Conservation (phyloP, 2,113 vertebrate genomes). For the Eonycteris spelaea region DNA sequence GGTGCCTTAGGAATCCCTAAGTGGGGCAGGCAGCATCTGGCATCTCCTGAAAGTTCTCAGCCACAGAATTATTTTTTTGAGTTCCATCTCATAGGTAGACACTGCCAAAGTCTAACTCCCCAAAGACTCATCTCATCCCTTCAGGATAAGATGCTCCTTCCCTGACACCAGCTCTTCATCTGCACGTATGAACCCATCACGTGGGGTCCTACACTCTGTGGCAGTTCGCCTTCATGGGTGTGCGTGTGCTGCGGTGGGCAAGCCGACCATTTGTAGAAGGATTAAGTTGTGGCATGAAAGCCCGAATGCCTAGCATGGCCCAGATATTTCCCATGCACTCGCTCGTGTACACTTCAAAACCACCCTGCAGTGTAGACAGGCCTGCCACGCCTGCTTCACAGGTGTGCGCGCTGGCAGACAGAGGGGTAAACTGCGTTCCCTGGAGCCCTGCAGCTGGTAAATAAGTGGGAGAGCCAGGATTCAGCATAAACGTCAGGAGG, state of each 20-base stretch:
- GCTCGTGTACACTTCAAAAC: background rate
- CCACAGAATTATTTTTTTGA: background rate
- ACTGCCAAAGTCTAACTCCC: too few relatives aligned
- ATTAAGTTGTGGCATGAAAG: background rate
- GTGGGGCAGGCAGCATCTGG: background rate
- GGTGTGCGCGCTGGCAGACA: too few relatives aligned
- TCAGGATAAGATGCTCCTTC: background rate
- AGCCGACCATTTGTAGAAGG: background rate
- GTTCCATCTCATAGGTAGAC: background rate
- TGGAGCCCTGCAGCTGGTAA: background rate
- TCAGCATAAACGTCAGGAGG: background rate
- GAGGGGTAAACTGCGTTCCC: background rate
- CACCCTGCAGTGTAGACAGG: too few relatives aligned
- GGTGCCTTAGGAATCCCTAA: background rate
- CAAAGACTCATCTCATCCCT: background rate
- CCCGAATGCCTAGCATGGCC: background rate
- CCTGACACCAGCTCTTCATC: accelerated
- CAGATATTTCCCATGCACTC: background rate
- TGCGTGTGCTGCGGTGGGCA: background rate
- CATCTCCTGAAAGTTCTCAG: background rate
- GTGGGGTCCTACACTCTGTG: accelerated
- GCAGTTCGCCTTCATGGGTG: accelerated
- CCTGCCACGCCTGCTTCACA: background rate
- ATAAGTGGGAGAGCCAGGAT: background rate
- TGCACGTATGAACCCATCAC: accelerated